Conservation (phyloP, 2,113 vertebrate species). For the Crocuta crocuta region DNA sequence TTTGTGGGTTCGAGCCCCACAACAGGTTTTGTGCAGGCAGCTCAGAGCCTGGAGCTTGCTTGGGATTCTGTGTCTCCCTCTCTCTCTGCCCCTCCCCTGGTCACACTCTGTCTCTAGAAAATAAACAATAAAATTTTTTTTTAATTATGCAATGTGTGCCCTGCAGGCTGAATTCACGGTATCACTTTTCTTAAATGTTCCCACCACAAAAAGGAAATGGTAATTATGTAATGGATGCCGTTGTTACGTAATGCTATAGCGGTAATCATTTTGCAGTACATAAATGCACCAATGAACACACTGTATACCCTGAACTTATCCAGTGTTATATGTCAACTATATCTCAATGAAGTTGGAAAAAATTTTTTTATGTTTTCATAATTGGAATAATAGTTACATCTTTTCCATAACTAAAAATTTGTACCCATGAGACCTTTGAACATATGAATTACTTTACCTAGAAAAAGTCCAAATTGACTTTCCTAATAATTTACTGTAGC, state of each 20-base stretch:
- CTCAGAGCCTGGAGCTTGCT: too few relatives aligned
- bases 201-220: background rate
- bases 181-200: background rate
- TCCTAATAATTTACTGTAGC: slow-evolving; percentile 15
- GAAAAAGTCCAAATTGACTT: background rate
- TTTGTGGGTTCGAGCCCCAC: too few relatives aligned
- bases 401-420: background rate
- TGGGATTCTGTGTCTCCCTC: too few relatives aligned
- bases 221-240: background rate
- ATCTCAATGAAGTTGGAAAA: background rate
- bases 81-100: too few relatives aligned
- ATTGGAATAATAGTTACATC: background rate
- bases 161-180: background rate
- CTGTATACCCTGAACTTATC: background rate
- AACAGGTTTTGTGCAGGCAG: too few relatives aligned
- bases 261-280: background rate
- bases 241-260: background rate
- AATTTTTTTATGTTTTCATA: background rate
- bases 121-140: too few relatives aligned
- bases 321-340: background rate
- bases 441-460: background rate
- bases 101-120: too few relatives aligned
- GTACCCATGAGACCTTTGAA: background rate
- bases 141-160: background rate
- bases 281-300: background rate